Evolutionary conservation across 2,113 vertebrate species (phyloP).

Genomic region (Pelusios castaneus): DNA sequence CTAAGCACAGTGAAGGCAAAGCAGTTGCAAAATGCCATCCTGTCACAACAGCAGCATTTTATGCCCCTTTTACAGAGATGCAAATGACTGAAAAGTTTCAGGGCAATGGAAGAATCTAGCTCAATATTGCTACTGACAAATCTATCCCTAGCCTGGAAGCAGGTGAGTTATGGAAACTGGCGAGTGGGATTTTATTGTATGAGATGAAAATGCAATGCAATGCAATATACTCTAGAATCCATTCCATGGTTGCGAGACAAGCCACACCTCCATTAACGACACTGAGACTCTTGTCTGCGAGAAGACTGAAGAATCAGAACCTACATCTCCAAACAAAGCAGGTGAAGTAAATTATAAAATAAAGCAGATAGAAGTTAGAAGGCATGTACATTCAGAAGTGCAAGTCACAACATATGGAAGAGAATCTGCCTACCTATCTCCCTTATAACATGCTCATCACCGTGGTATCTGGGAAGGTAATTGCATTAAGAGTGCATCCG

Average conservation of each 20-base stretch:
- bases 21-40: background rate
- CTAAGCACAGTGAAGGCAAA: background rate
- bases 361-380: background rate
- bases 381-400: background rate
- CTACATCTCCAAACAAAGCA: too few species aligned
- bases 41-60: background rate
- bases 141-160: constrained; percentile 18
- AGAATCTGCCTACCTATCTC: too few species aligned
- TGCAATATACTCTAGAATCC: background rate
- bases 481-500: too few species aligned
- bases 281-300: background rate
- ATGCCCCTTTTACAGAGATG: background rate
- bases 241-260: background rate
- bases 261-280: background rate
- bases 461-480: too few species aligned
- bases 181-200: background rate
- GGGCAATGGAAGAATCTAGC: constrained; percentile 16
- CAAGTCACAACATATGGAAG: rapidly evolving
- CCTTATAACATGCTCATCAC: too few species aligned
- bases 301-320: background rate
- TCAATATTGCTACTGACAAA: background rate
- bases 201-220: background rate
- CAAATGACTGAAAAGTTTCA: background rate
- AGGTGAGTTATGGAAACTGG: background rate
- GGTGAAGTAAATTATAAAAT: background rate